Conservation (phyloP, 2,888 invertebrate species). For the Limenitis camilla region DNA sequence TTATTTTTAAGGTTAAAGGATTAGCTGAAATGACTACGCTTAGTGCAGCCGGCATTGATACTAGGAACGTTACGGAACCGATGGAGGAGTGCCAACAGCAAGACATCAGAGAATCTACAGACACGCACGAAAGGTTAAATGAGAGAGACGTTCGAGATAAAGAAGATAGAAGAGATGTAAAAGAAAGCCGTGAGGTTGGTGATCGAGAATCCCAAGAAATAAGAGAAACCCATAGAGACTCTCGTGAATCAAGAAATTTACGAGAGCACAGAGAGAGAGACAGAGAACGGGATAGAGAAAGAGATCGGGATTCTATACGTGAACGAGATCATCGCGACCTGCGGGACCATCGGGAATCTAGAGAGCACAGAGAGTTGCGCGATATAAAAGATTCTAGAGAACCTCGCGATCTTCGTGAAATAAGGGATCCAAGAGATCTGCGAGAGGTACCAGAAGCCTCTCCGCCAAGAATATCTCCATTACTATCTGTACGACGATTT, state of each 20-base stretch:
- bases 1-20: constrained; percentile 80
- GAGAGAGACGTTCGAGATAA: constrained; percentile 51
- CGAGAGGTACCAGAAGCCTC: constrained; percentile 60
- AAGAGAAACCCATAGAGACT: constrained; percentile 54
- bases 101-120: constrained; percentile 51
- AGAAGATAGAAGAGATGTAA: constrained; percentile 54
- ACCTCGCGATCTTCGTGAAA: constrained; percentile 33
- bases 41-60: constrained; percentile 77
- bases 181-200: constrained; percentile 49
- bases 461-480: constrained; percentile 64
- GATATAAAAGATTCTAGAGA: constrained; percentile 38
- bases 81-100: constrained; percentile 66
- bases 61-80: constrained; percentile 64
- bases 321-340: constrained; percentile 40
- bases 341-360: constrained; percentile 46
- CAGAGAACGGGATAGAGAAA: constrained; percentile 47
- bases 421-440: constrained; percentile 50
- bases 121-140: constrained; percentile 51
- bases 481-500: constrained; percentile 67
- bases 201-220: constrained; percentile 56
- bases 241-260: constrained; percentile 52
- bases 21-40: constrained; percentile 94
- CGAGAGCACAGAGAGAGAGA: constrained; percentile 39
- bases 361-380: constrained; percentile 46
- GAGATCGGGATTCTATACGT: constrained; percentile 38